Evolutionary conservation across 2,113 vertebrate genomes (phyloP).

Genomic region (Callaeas wilsoni): DNA sequence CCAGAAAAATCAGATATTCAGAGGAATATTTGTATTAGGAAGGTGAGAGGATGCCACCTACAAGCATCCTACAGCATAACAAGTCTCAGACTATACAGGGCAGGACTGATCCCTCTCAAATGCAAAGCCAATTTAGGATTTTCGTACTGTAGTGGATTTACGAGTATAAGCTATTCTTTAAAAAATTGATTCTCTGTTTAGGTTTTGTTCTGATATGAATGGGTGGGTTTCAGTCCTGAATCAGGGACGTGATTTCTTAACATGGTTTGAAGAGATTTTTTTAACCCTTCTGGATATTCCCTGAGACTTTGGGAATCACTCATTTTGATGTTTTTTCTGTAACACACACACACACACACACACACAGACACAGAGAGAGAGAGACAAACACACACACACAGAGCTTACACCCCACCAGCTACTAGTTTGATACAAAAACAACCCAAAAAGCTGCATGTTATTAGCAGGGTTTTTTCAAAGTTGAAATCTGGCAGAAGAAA

Average conservation of each 20-base stretch:
- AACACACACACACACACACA: not conserved
- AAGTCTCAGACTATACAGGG: not conserved
- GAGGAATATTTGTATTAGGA: not conserved
- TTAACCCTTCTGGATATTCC: not conserved
- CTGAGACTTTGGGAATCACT: not conserved
- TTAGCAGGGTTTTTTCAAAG: not conserved
- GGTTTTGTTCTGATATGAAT: not conserved
- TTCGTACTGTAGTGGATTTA: not conserved
- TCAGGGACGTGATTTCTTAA: not conserved
- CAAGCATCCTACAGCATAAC: not conserved
- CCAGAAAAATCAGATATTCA: not conserved
- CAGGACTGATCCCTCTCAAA: not conserved
- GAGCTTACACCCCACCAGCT: not conserved
- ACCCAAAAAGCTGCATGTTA: not conserved
- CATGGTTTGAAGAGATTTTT: not conserved
- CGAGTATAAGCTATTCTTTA: not conserved
- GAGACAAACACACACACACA: fast-evolving
- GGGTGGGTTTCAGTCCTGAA: not conserved
- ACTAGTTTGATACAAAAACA: not conserved
- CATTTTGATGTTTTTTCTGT: not conserved
- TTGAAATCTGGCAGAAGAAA: not conserved
- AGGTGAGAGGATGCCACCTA: not conserved
- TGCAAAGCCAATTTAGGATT: not conserved
- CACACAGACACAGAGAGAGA: fast-evolving
- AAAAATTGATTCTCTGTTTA: not conserved